These are phyloP conservation scores for Dufourea novaeangliae DNA, from an alignment of 1,140 invertebrate genomes.

Conservation along the genomic window DNA sequence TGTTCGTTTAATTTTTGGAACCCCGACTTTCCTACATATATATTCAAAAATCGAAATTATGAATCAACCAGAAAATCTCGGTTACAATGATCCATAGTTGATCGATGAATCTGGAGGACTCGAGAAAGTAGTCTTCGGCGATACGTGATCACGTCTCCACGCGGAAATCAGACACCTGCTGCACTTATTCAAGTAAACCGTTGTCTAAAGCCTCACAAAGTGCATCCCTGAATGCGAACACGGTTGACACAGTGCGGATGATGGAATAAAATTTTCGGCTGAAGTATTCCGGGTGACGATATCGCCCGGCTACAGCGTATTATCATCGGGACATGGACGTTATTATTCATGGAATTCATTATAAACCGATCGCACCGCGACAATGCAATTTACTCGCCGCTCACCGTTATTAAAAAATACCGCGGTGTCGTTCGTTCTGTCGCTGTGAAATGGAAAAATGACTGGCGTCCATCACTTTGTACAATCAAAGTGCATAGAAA, in stretches of 20 bases:
- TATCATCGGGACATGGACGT: neutral
- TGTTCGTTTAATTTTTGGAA: too few relatives aligned
- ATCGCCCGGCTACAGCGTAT: neutral
- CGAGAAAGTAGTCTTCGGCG: neutral
- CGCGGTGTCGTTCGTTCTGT: too few relatives aligned
- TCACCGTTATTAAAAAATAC: neutral
- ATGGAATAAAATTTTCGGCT: neutral
- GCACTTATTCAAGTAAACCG: conserved; percentile 10
- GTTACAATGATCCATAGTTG: conserved; percentile 17
- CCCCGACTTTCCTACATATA: too few relatives aligned
- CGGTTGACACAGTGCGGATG: neutral
- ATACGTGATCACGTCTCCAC: neutral
- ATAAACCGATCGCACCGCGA: neutral
- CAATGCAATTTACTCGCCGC: neutral
- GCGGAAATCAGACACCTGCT: conserved; percentile 12
- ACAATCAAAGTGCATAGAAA: too few relatives aligned
- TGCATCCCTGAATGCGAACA: neutral
- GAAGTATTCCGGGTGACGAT: conserved; percentile 8
- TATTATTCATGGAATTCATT: conserved; percentile 12
- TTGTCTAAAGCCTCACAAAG: neutral
- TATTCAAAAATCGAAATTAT: too few relatives aligned
- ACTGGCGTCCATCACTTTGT: too few relatives aligned
- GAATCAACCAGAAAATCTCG: neutral
- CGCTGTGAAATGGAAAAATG: too few relatives aligned
- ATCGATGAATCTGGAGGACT: neutral